Percentiles rank a stretch among this genome's conserved stretches.
Evolutionary conservation across 2,113 vertebrate genomes (phyloP).

Genomic region (Neotragus moschatus): DNA sequence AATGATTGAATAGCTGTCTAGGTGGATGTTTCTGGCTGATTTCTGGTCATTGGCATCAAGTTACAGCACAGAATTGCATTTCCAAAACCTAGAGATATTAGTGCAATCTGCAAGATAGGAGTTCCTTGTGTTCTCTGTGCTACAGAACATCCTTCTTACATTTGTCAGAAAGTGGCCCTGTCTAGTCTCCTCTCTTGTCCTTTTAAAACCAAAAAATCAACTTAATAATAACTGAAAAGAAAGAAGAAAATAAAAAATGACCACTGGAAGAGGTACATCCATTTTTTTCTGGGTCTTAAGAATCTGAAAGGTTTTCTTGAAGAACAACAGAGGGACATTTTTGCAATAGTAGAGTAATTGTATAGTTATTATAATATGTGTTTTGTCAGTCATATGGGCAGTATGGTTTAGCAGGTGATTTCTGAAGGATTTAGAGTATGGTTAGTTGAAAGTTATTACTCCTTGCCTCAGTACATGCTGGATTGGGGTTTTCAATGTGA

Average conservation of each 20-base stretch:
- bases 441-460: constrained; percentile 19
- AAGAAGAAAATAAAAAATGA: background rate
- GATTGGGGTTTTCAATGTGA: constrained; percentile 32
- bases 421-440: background rate
- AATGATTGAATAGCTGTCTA: background rate
- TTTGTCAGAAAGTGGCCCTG: background rate
- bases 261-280: background rate
- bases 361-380: background rate
- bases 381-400: background rate
- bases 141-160: background rate
- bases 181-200: background rate
- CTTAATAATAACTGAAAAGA: background rate
- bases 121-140: background rate
- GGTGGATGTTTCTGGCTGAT: background rate
- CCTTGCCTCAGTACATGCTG: background rate
- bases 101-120: background rate
- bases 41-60: background rate
- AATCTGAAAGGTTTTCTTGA: constrained; percentile 17
- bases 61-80: background rate
- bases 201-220: background rate
- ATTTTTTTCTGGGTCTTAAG: background rate
- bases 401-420: background rate
- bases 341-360: background rate
- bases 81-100: background rate
- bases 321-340: background rate